Evolutionary conservation across 2,113 vertebrate species (phyloP).

Genomic region (Shinisaurus crocodilurus): DNA sequence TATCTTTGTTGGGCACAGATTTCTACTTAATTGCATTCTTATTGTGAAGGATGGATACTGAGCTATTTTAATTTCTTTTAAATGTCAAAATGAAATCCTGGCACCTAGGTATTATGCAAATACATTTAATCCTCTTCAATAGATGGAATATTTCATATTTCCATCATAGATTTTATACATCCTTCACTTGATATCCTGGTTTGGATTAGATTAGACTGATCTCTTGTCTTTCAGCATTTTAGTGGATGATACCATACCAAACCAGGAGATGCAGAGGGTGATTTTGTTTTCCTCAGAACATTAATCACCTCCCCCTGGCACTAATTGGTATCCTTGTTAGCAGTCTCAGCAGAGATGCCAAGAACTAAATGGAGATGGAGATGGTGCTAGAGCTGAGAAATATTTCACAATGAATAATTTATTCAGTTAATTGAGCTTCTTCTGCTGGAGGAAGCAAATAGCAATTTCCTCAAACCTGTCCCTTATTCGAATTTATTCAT

Average conservation of each 20-base stretch:
- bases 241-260: slow-evolving; percentile 13
- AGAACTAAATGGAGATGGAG: slow-evolving; percentile 52
- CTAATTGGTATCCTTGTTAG: slow-evolving; percentile 68
- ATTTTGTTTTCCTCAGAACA: slow-evolving; percentile 46
- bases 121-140: slow-evolving; percentile 23
- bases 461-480: slow-evolving; percentile 57
- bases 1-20: neutral
- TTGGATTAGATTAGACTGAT: slow-evolving; percentile 22
- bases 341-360: slow-evolving; percentile 59
- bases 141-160: slow-evolving; percentile 34
- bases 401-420: slow-evolving; percentile 68
- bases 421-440: slow-evolving; percentile 68
- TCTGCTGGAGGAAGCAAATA: slow-evolving; percentile 57
- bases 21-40: slow-evolving; percentile 14
- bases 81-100: neutral
- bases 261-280: slow-evolving; percentile 44
- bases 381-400: slow-evolving; percentile 33
- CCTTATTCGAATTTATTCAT: slow-evolving; percentile 58
- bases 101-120: slow-evolving; percentile 31
- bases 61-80: neutral
- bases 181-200: neutral
- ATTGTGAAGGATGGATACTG: neutral
- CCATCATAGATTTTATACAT: slow-evolving; percentile 26
- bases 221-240: neutral
- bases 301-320: slow-evolving; percentile 46